Percentiles rank a stretch among this genome's conserved stretches.
These are phyloP conservation scores for Chaetodon trifascialis DNA, from an alignment of 2,113 vertebrate species.

Conservation along the genomic window DNA sequence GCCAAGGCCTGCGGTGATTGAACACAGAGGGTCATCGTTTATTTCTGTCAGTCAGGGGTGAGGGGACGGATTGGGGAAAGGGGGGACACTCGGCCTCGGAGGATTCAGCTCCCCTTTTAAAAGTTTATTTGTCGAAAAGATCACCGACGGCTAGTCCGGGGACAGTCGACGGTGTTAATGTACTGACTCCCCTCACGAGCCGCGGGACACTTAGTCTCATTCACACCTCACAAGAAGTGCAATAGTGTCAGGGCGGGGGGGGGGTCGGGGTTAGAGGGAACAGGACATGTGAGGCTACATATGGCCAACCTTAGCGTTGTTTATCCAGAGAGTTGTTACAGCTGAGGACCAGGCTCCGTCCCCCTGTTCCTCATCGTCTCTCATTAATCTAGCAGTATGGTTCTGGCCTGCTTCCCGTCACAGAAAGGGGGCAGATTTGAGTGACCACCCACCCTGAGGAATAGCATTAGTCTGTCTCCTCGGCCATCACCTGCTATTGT, in stretches of 20 bases:
- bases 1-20: constrained; percentile 70
- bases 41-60: constrained; percentile 70
- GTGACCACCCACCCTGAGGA: constrained; percentile 75
- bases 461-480: constrained; percentile 63
- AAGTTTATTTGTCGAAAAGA: constrained; percentile 74
- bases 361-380: constrained; percentile 63
- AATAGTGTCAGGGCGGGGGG: constrained; percentile 14
- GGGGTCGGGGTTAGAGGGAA: neutral
- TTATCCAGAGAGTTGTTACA: constrained; percentile 78
- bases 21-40: constrained; percentile 76
- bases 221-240: constrained; percentile 69
- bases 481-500: constrained; percentile 73
- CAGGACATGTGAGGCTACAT: constrained; percentile 59
- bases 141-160: constrained; percentile 49
- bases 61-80: constrained; percentile 41
- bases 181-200: constrained; percentile 58
- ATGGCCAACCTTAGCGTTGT: constrained; percentile 67
- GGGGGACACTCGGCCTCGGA: constrained; percentile 26
- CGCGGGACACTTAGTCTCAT: constrained; percentile 57
- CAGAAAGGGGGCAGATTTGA: constrained; percentile 66
- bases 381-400: constrained; percentile 76
- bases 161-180: constrained; percentile 65
- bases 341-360: constrained; percentile 71
- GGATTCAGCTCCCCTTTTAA: constrained; percentile 42
- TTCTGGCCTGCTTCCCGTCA: constrained; percentile 71